Percentiles rank a stretch among this genome's conserved stretches.
These are phyloP conservation scores for Dendrolimus kikuchii DNA, from an alignment of 1,140 invertebrate genomes.

Conservation along the genomic window DNA sequence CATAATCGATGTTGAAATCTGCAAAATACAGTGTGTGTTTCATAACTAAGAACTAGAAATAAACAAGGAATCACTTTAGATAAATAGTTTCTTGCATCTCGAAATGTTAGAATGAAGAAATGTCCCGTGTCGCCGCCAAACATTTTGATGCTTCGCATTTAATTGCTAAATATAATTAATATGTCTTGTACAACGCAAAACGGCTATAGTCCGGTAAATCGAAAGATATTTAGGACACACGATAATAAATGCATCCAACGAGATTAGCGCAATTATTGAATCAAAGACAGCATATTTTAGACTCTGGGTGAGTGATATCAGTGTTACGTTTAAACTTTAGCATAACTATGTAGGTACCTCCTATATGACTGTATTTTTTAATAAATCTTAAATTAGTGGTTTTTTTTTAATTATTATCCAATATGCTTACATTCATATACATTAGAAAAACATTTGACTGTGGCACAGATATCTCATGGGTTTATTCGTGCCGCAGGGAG, in stretches of 20 bases:
- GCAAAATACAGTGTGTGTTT: conserved; percentile 21
- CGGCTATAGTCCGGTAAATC: conserved; percentile 35
- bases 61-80: conserved; percentile 43
- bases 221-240: background rate
- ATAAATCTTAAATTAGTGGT: too few species aligned
- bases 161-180: conserved; percentile 66
- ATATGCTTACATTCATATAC: too few species aligned
- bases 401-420: too few species aligned
- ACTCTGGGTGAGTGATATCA: too few species aligned
- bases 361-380: too few species aligned
- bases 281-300: too few species aligned
- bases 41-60: conserved; percentile 41
- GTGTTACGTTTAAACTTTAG: too few species aligned
- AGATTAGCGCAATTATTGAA: background rate
- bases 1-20: conserved; percentile 32
- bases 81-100: conserved; percentile 34
- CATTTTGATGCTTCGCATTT: conserved; percentile 52
- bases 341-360: too few species aligned
- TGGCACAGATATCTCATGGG: too few species aligned
- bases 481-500: too few species aligned
- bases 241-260: background rate
- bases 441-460: too few species aligned
- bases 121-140: conserved; percentile 51
- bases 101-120: conserved; percentile 56
- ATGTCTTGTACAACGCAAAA: conserved; percentile 31